These are phyloP conservation scores for Frankliniella fusca DNA, from an alignment of 2,888 invertebrate genomes.

Conservation along the genomic window DNA sequence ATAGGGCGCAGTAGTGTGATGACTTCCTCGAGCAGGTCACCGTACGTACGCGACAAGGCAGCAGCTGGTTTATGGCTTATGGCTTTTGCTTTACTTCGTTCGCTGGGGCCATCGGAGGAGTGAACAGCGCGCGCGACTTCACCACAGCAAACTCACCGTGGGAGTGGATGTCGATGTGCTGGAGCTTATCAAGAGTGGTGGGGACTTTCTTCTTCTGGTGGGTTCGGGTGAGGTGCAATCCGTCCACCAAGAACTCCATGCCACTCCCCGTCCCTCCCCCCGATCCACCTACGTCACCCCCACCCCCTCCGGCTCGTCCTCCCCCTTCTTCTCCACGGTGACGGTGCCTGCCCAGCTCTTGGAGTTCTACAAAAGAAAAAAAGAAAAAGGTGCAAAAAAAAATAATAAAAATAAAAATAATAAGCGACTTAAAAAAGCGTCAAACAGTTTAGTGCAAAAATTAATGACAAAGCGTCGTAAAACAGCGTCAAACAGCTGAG, in stretches of 20 bases:
- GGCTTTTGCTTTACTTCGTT: too few relatives aligned
- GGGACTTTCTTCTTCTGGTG: slow-evolving; percentile 53
- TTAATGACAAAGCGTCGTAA: neutral
- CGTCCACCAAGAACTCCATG: slow-evolving; percentile 43
- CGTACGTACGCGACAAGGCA: too few relatives aligned
- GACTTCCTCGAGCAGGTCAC: too few relatives aligned
- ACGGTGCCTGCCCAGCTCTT: slow-evolving; percentile 12
- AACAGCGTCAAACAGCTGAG: neutral
- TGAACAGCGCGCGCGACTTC: too few relatives aligned
- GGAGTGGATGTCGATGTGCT: slow-evolving; percentile 76
- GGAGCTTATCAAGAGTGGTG: slow-evolving; percentile 57
- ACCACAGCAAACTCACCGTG: slow-evolving; percentile 69
- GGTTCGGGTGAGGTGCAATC: slow-evolving; percentile 39
- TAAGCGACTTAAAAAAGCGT: neutral
- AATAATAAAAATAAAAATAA: neutral
- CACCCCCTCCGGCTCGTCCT: slow-evolving; percentile 25
- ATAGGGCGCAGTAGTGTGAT: too few relatives aligned
- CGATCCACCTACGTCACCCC: slow-evolving; percentile 33
- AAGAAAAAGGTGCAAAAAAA: neutral
- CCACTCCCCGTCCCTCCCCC: slow-evolving; percentile 40
- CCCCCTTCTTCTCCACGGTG: slow-evolving; percentile 23
- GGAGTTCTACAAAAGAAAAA: neutral
- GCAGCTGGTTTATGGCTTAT: too few relatives aligned
- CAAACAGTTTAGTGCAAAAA: neutral
- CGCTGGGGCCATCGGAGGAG: too few relatives aligned